Percentiles rank a stretch among this genome's conserved stretches.
Conservation (phyloP, 2,888 invertebrate genomes). For the Pycnomerus fuliginosus region DNA sequence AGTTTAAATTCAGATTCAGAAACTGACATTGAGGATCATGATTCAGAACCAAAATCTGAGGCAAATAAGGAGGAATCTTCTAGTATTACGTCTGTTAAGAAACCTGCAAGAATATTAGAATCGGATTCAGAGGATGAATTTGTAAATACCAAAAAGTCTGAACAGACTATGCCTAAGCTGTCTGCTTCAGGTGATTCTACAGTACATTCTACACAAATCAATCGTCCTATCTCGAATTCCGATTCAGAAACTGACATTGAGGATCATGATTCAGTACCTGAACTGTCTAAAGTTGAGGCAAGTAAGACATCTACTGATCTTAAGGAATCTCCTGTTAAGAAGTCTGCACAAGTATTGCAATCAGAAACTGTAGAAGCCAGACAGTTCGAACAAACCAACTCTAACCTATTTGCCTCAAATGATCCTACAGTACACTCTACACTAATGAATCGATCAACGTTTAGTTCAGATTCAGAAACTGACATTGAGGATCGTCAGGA, state of each 20-base stretch:
- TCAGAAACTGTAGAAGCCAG: not conserved
- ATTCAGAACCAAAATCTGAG: too few relatives aligned
- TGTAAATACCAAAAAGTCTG: not conserved
- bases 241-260: constrained; percentile 32
- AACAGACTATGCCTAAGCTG: not conserved
- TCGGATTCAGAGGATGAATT: not conserved
- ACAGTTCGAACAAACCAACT: not conserved
- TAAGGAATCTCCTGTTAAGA: not conserved
- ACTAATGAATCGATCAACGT: constrained; percentile 7
- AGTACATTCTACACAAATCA: constrained; percentile 18
- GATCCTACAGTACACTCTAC: constrained; percentile 18
- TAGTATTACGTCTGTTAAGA: not conserved
- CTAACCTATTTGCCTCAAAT: constrained; percentile 1
- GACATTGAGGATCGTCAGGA: constrained; percentile 26
- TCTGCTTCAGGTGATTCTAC: constrained; percentile 9
- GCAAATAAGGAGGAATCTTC: too few relatives aligned
- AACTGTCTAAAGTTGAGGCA: too few relatives aligned
- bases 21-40: too few relatives aligned
- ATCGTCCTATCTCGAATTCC: not conserved
- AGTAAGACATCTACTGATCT: not conserved
- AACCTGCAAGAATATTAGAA: not conserved
- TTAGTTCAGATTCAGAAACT: constrained; percentile 24
- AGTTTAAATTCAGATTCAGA: too few relatives aligned
- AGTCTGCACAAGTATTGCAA: not conserved
- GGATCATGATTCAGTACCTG: too few relatives aligned